Conservation (phyloP, 1,140 invertebrate species). For the Drosophila pectinifera region DNA sequence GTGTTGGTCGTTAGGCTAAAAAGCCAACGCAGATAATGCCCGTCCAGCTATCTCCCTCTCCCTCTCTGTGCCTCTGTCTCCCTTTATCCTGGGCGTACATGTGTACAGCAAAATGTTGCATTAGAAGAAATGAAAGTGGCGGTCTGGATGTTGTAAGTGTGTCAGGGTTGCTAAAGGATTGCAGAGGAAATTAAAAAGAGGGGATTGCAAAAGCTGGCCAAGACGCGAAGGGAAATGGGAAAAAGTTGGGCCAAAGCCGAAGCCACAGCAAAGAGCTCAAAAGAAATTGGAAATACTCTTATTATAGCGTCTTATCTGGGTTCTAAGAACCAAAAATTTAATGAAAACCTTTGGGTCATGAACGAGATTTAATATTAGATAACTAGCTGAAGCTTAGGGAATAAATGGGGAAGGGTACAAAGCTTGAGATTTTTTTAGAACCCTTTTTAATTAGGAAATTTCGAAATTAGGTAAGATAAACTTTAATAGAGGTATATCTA, state of each 20-base stretch:
- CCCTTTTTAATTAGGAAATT: background rate
- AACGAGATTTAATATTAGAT: conserved; percentile 18
- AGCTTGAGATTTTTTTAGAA: too few species aligned
- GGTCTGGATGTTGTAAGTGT: conserved; percentile 17
- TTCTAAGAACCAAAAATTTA: conserved; percentile 2
- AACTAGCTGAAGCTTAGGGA: background rate
- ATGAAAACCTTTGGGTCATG: conserved; percentile 6
- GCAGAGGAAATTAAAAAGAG: conserved; percentile 54
- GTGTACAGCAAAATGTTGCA: conserved; percentile 34
- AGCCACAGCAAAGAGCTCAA: conserved; percentile 18
- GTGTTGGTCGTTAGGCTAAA: conserved; percentile 80
- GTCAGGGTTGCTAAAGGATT: conserved; percentile 69
- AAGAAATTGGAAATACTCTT: conserved; percentile 36
- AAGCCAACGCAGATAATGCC: conserved; percentile 75
- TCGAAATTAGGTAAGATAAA: background rate
- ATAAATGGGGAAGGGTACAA: background rate
- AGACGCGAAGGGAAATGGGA: conserved; percentile 36
- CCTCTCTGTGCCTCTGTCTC: background rate
- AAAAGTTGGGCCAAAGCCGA: conserved; percentile 27
- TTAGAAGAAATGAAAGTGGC: conserved; percentile 51
- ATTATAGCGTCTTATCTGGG: conserved; percentile 9
- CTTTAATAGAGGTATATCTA: too few species aligned
- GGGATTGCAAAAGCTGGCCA: conserved; percentile 42
- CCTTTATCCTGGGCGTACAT: background rate
- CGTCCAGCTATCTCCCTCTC: conserved; percentile 3